Evolutionary conservation across 30 jellyfish, hydroid and myxozoan species (phyloP).

Genomic region (Morbakka virulenta): DNA sequence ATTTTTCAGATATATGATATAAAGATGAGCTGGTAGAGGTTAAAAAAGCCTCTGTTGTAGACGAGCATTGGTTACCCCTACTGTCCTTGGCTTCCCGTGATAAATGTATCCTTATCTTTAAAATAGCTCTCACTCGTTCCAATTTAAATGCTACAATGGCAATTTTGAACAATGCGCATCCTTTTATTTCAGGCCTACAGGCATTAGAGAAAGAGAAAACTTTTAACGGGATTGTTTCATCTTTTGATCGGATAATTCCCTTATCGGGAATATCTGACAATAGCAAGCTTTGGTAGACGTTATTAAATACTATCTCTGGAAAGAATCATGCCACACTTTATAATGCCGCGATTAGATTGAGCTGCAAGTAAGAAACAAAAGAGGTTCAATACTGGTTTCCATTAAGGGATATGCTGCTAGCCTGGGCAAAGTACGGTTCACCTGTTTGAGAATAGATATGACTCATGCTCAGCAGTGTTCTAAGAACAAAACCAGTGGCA

Average conservation of each 20-base stretch:
- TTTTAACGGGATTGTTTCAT: background rate
- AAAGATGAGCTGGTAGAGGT: too few relatives aligned
- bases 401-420: too few relatives aligned
- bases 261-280: background rate
- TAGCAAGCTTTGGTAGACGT: background rate
- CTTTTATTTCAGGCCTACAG: background rate
- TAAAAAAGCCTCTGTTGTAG: too few relatives aligned
- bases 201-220: background rate
- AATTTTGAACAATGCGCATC: background rate
- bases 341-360: too few relatives aligned
- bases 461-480: background rate
- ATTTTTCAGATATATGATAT: too few relatives aligned
- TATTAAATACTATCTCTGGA: background rate
- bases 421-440: too few relatives aligned
- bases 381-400: background rate
- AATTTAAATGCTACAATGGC: slow-evolving; percentile 1
- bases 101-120: background rate
- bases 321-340: background rate
- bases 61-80: too few relatives aligned
- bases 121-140: background rate
- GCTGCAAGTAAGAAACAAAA: background rate
- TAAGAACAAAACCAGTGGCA: slow-evolving; percentile 1
- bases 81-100: too few relatives aligned
- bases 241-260: background rate
- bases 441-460: too few relatives aligned